These are phyloP conservation scores for Catharus ustulatus DNA, from an alignment of 2,797 vertebrate genomes.

Conservation along the genomic window DNA sequence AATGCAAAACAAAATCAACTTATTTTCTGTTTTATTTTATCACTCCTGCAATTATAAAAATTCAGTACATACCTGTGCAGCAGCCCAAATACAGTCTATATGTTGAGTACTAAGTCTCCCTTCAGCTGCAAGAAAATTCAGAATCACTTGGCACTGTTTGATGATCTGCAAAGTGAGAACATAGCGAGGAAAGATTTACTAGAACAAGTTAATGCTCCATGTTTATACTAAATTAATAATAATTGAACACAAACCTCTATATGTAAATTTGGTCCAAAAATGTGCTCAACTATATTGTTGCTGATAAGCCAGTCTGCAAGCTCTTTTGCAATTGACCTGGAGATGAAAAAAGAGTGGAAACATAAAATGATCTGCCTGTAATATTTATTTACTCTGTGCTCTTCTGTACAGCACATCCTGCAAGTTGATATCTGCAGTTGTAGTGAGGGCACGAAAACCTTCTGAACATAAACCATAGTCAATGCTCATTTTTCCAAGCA, in stretches of 20 bases:
- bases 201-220: background rate
- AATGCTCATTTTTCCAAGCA: background rate
- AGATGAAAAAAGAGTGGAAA: background rate
- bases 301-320: slow-evolving; percentile 94
- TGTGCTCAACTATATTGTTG: slow-evolving; percentile 97
- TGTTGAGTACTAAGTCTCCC: slow-evolving; percentile 96
- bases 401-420: background rate
- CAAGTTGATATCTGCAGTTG: background rate
- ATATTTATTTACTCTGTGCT: background rate
- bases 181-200: slow-evolving; percentile 25
- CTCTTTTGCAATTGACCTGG: slow-evolving; percentile 95
- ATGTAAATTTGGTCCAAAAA: slow-evolving; percentile 96
- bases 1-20: background rate
- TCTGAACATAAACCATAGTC: background rate
- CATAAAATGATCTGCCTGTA: background rate
- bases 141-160: slow-evolving; percentile 99
- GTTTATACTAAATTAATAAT: background rate
- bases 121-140: slow-evolving; percentile 98
- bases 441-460: background rate
- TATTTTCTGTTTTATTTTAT: background rate
- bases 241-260: slow-evolving; percentile 88
- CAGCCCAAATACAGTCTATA: slow-evolving; percentile 98
- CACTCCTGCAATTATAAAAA: background rate
- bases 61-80: slow-evolving; percentile 86
- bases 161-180: slow-evolving; percentile 87